These are phyloP conservation scores for Pheosia tremula DNA, from an alignment of 2,888 invertebrate genomes.

Conservation along the genomic window DNA sequence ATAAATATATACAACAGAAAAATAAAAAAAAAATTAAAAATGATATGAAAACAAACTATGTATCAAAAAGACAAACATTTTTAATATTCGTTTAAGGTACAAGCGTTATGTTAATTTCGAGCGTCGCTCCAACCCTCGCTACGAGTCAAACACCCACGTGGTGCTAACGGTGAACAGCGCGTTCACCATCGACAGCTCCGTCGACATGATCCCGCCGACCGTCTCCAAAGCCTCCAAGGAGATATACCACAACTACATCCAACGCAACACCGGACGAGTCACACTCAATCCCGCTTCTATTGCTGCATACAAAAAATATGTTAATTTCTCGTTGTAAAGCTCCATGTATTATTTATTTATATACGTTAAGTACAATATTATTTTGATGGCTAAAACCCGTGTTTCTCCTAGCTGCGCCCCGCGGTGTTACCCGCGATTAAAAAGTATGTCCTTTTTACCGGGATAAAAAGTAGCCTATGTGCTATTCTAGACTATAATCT, in stretches of 20 bases:
- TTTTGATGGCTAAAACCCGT: no score
- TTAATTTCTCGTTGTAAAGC: conserved; percentile 53
- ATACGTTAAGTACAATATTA: no score
- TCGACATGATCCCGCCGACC: conserved; percentile 87
- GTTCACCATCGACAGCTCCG: conserved; percentile 86
- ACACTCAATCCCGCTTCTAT: conserved; percentile 59
- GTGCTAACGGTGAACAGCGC: conserved; percentile 86
- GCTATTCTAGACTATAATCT: no score
- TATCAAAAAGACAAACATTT: no score
- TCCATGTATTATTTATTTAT: conserved; percentile 3
- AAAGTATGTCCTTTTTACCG: no score
- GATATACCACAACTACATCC: conserved; percentile 89
- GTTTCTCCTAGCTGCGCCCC: no score
- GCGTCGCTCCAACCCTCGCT: conserved; percentile 83
- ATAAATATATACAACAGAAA: no score
- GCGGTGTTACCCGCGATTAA: no score
- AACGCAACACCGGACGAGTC: conserved; percentile 79
- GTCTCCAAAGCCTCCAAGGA: conserved; percentile 86
- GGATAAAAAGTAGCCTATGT: no score
- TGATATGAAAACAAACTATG: no score
- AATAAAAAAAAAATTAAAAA: no score
- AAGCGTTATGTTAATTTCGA: conserved; percentile 86
- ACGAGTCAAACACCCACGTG: conserved; percentile 77
- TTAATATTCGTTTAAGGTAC: conserved; percentile 76
- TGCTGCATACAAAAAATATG: conserved; percentile 65